These are phyloP conservation scores for Sarcophaga variegata DNA, from an alignment of 2,888 invertebrate species.

Conservation along the genomic window DNA sequence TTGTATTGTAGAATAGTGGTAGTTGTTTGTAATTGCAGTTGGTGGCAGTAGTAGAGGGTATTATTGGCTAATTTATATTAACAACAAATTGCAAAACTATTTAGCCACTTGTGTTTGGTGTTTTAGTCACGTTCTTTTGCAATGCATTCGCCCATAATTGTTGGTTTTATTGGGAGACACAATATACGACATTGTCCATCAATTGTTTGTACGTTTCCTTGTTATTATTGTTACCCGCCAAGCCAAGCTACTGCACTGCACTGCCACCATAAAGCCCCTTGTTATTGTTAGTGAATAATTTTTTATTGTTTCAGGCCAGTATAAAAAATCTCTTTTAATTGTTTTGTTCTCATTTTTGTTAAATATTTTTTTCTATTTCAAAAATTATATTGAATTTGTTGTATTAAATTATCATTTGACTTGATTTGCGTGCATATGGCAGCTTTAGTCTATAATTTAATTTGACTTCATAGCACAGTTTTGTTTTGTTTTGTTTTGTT, in stretches of 20 bases:
- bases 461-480: conserved; percentile 32
- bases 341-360: conserved; percentile 50
- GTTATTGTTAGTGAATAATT: no score
- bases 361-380: not conserved
- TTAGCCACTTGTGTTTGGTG: conserved; percentile 66
- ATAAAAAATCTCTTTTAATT: conserved; percentile 51
- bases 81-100: conserved; percentile 66
- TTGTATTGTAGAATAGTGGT: not conserved
- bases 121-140: conserved; percentile 63
- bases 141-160: conserved; percentile 57
- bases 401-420: not conserved
- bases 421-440: not conserved
- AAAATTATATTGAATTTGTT: not conserved
- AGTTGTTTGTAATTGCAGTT: not conserved
- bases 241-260: not conserved
- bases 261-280: no score
- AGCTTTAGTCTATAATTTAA: conserved; percentile 19
- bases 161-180: conserved; percentile 60
- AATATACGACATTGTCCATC: conserved; percentile 49
- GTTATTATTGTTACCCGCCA: conserved; percentile 1
- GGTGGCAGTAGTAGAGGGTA: not conserved
- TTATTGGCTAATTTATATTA: conserved; percentile 65
- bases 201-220: conserved; percentile 44
- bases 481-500: conserved; percentile 14
- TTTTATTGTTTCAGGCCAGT: conserved; percentile 13